Conservation (phyloP, 1,140 invertebrate species). For the Cherax destructor region DNA sequence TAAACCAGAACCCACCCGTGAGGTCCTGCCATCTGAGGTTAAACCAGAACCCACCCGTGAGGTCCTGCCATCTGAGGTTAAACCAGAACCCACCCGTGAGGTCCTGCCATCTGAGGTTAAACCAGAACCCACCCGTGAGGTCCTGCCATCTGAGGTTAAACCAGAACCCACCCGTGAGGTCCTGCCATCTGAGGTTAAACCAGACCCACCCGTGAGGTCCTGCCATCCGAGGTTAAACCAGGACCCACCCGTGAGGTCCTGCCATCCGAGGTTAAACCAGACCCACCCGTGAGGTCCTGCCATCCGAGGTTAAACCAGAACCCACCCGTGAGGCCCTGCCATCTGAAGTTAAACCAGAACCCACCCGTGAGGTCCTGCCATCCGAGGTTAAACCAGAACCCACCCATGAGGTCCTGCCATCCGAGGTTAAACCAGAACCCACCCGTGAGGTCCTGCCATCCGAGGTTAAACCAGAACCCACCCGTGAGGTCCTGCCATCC, state of each 20-base stretch:
- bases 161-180: not conserved
- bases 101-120: not conserved
- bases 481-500: not conserved
- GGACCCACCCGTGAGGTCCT: not conserved
- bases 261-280: not conserved
- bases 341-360: not conserved
- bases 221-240: not conserved
- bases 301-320: not conserved
- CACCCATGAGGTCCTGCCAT: not conserved
- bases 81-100: not conserved
- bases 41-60: not conserved
- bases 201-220: not conserved
- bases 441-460: not conserved
- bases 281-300: not conserved
- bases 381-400: not conserved
- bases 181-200: not conserved
- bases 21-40: conserved; percentile 7
- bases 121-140: not conserved
- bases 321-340: not conserved
- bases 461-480: not conserved
- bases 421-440: not conserved
- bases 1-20: conserved; percentile 7
- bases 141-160: not conserved
- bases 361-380: not conserved
- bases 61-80: not conserved